Percentiles rank a stretch among this genome's conserved stretches.
phyloP scores from a whole-genome alignment of 1,140 invertebrate genomes.

The Tetragnatha versicolor region DNA sequence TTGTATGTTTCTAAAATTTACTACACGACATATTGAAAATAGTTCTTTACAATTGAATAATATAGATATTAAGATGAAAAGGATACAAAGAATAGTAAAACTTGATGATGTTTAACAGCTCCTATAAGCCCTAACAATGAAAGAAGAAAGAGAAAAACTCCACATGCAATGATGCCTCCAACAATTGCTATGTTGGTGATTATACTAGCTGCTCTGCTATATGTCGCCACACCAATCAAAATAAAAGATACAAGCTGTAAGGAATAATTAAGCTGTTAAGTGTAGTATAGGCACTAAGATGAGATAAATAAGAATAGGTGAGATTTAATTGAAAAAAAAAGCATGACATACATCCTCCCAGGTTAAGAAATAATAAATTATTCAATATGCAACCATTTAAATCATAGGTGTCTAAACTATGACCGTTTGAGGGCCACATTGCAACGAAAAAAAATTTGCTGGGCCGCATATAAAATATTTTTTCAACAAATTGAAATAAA shows the following conservation, averaged over 20 bases:
- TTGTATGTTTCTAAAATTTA: too few relatives aligned
- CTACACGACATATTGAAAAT: too few relatives aligned
- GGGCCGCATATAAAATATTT: background rate
- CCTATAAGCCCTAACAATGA: slow-evolving; percentile 88
- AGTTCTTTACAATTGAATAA: too few relatives aligned
- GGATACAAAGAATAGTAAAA: slow-evolving; percentile 98
- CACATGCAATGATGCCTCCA: slow-evolving; percentile 91
- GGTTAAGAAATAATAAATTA: background rate
- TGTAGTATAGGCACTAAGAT: background rate
- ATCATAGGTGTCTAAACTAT: too few relatives aligned
- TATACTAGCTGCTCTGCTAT: slow-evolving; percentile 79
- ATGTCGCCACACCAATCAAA: slow-evolving; percentile 88
- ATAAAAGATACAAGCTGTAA: slow-evolving; percentile 88
- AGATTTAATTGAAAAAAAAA: background rate
- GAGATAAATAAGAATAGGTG: background rate
- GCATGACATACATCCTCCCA: background rate
- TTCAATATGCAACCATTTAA: too few relatives aligned
- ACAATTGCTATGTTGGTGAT: slow-evolving; percentile 89
- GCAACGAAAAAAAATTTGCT: too few relatives aligned
- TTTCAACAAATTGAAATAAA: background rate
- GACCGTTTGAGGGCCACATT: too few relatives aligned
- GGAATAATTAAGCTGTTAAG: background rate
- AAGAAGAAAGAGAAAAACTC: slow-evolving; percentile 90
- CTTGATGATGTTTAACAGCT: slow-evolving; percentile 95
- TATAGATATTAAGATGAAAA: slow-evolving; percentile 67